Evolutionary conservation across 2,113 vertebrate species (phyloP), one percentile per base, ranked within the genome.

Genomic region (Neotoma lepida): DNA sequence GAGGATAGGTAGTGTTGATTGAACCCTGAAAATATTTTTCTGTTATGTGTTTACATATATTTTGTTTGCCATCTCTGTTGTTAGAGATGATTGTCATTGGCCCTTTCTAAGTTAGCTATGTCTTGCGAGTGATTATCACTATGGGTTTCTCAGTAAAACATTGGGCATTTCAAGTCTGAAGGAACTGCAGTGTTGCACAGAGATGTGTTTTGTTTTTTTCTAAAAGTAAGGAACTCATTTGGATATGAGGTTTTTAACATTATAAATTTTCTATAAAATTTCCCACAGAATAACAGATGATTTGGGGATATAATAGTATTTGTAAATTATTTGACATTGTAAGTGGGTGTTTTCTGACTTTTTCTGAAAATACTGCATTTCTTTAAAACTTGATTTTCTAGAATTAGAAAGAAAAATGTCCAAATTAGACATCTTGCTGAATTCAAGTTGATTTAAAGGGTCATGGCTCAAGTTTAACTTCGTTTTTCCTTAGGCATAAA

Each of bases 311-410:
- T 89, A 86, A 68, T 80, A 44, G 46, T 93, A 51, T 80, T 90
- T 90, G 97, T 93, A 89, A 94, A 91, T 96, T 95, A 84, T 96
- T 97, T 95, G 66, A 74, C 95, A 96, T 78, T 95, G 18, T 74
- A 95, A 88, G 33, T 95, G 80, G 22, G 77, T 86, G 39, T 93
- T 95, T 54, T 96, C 70, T 86, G 46, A 93, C 56, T 97, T 95
- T 94, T 95, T 90, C 81, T 93, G 33, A 86, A 95, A 97, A 95
- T 9, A 94, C 63, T 91, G 26, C 88, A 73, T 93, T 89, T 95
- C 73, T 89, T 96, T 81, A 84, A 94, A 88, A 89, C 22, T 89
- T 87, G 61, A 88, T 74, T 94, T 87, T 92, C 89, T 95, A 51
- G 94, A 95, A 86, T 94, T 91, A 18, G 56, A 63, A 68, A 18